Base-by-base conservation (phyloP, 2,888 invertebrate species). In the Notocelia uddmanniana region DNA sequence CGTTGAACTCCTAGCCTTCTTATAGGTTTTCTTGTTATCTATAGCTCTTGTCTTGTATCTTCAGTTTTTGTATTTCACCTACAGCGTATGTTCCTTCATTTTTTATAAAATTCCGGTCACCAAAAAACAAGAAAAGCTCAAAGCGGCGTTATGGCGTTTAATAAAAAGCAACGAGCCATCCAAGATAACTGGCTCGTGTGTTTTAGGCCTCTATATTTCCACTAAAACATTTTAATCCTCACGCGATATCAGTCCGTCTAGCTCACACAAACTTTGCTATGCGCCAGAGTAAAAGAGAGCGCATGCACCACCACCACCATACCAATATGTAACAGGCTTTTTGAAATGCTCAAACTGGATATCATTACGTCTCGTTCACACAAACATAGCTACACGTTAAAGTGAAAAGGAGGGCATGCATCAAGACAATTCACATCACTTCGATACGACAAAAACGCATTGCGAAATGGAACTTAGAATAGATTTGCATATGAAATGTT, bases 401-500 rank as follows among this genome's bases (percentile, higher is more conserved):
- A n/a, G 45, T 1, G 13, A 45, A 45, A 45, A 8, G n/a, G 13
- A 0, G n/a, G n/a, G n/a, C 45, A 45, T n/a, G n/a, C 6, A 45
- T 8, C 6, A n/a, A 15, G 15, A n/a, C 1, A 45, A 8, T 41
- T 45, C 6, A 45, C 41, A n/a, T 15, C 15, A 8, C 31, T 31
- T 2, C 31, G 31, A 31, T 31, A 31, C 8, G 41, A 41, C n/a
- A 45, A 45, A 45, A 45, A 19, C 59, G 34, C 26, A 34, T 19
- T 41, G 19, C 15, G 59, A 21, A 21, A 23, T 60, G 15, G n/a
- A 21, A 6, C 26, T 21, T 37, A 34, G 72, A 72, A 72, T 72
- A 72, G 54, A 72, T 72, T 67, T 72, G 72, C 60, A 72, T 72
- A 19, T 37, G 67, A 26, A 62, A 72, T 72, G 67, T 48, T 19